A percentile compares a stretch with the other conserved stretches of the same genome.
Evolutionary conservation across 2,113 vertebrate species (phyloP).

Genomic region (Etheostoma spectabile): DNA sequence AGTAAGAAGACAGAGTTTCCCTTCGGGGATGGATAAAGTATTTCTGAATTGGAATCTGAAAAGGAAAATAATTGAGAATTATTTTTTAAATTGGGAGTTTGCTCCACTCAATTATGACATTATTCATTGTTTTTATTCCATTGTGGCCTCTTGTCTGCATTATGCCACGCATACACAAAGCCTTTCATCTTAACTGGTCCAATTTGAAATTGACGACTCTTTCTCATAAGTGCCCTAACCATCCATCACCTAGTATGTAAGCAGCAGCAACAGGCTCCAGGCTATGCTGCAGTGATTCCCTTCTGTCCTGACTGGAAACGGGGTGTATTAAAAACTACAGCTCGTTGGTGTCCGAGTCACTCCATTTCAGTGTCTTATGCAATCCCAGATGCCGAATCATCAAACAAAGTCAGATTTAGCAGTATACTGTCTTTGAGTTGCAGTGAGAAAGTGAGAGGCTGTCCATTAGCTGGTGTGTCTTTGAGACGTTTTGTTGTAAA

Average conservation of each 20-base stretch:
- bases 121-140: neutral
- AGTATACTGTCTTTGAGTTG: neutral
- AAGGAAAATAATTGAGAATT: too few species aligned
- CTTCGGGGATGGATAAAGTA: too few species aligned
- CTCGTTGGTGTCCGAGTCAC: conserved; percentile 11
- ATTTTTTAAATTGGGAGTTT: too few species aligned
- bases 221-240: conserved; percentile 29
- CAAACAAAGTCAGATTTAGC: conserved; percentile 4
- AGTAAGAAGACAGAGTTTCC: too few species aligned
- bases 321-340: conserved; percentile 21
- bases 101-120: neutral
- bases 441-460: neutral
- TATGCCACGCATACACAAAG: conserved; percentile 3
- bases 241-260: conserved; percentile 21
- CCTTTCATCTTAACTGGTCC: neutral
- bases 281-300: conserved; percentile 16
- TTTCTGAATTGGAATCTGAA: too few species aligned
- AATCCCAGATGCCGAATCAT: neutral
- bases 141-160: neutral
- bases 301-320: conserved; percentile 16
- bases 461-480: neutral
- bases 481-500: neutral
- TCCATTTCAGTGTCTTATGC: conserved; percentile 41
- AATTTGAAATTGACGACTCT: conserved; percentile 6
- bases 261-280: conserved; percentile 20